phyloP scores from a whole-genome alignment of 2,113 vertebrate species.

The Philantomba maxwellii region DNA sequence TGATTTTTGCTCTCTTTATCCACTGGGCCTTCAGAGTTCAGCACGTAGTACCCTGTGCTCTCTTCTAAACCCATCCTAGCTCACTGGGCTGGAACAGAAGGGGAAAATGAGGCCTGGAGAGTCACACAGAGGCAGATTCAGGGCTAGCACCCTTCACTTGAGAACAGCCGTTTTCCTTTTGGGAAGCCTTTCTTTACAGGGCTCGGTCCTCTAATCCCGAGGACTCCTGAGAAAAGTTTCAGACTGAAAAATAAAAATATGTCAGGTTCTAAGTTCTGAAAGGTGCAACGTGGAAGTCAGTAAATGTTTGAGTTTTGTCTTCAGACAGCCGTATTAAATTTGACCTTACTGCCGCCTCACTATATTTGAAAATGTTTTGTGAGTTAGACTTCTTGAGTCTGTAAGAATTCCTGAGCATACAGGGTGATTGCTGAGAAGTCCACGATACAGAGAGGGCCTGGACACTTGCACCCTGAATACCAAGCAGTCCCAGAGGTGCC shows the following conservation, averaged over 20 bases:
- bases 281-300: background rate
- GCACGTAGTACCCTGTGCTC: background rate
- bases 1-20: background rate
- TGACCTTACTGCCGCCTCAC: background rate
- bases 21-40: background rate
- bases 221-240: background rate
- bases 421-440: background rate
- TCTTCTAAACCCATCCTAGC: background rate
- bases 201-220: background rate
- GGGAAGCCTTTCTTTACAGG: background rate
- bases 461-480: background rate
- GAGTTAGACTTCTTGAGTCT: background rate
- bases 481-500: background rate
- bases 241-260: background rate
- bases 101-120: background rate
- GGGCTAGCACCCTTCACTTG: background rate
- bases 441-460: background rate
- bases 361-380: background rate
- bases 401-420: background rate
- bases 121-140: background rate
- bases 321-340: background rate
- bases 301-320: background rate
- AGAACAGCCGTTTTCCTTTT: background rate
- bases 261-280: background rate
- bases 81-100: background rate